Evolutionary conservation across 2,797 vertebrate species (phyloP), one percentile per base, ranked within the genome.

Genomic region (Carduelis carduelis): DNA sequence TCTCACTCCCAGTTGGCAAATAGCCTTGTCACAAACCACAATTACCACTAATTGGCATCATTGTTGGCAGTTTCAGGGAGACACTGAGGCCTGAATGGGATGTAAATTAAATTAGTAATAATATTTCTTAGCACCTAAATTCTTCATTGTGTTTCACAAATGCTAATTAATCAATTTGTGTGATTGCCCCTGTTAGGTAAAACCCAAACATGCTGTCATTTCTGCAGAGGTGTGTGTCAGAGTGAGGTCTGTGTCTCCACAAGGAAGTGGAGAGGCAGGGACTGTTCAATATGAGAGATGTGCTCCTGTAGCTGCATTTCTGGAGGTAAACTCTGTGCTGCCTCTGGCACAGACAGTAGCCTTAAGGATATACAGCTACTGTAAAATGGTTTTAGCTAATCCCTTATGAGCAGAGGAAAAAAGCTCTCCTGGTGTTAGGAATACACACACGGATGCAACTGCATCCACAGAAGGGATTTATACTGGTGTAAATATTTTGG

Each of bases 21-120:
- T 44, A 88, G 83, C 86, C 83, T 83, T 75, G 72, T 94, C 81
- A 81, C 87, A 93, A 91, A 87, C 87, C 39, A 94, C 95, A 91
- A 87, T 92, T 95, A 95, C 70, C 3, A 27, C 85, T 91, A 95
- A 95, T 94, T 95, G 90, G 87, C 93, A 88, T 81, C 63, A 49
- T 64, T 93, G 91, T 90, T 93, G 93, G 90, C 94, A 95, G 87
- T 92, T 95, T 87, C 90, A 87, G 83, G 89, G 72, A 92, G 88
- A 93, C 63, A 49, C 87, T 68, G 74, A 94, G 81, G 68, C 49
- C 37, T 78, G 87, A 96, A 96, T 57, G 64, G 70, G 64, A 56
- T 71, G 90, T 63, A 78, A 88, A 94, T 95, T 93, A 87, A 96
- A 96, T 96, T 96, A 95, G 74, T 91, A 94, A 87, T 94, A 97